phyloP scores from a whole-genome alignment of 2,888 invertebrate genomes.

The Tromatobia lineatoria region DNA sequence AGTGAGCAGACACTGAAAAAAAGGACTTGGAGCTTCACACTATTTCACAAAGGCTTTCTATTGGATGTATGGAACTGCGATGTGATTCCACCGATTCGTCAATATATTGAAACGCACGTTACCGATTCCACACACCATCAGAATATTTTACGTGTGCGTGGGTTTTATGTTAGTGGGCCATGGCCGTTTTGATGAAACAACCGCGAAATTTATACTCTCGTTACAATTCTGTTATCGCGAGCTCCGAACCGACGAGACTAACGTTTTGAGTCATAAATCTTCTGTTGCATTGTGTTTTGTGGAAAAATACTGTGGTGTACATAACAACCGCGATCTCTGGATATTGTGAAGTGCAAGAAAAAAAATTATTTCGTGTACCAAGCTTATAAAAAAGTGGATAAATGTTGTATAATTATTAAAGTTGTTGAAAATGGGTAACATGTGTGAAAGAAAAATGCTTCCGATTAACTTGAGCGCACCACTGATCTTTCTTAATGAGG shows the following conservation, averaged over 20 bases:
- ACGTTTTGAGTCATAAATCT: conserved; percentile 42
- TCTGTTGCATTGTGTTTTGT: conserved; percentile 17
- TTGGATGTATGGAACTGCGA: not conserved
- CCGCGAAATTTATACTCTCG: conserved; percentile 70
- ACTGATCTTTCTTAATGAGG: no score
- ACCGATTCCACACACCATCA: conserved; percentile 31
- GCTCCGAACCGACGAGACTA: conserved; percentile 24
- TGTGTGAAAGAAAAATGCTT: no score
- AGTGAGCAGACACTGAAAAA: not conserved
- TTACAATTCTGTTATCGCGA: conserved; percentile 69
- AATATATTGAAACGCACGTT: conserved; percentile 47
- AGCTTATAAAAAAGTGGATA: no score
- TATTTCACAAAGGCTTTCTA: not conserved
- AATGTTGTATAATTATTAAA: no score
- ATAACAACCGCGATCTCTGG: not conserved
- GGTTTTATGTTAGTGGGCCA: not conserved
- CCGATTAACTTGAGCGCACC: no score
- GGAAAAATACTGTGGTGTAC: not conserved
- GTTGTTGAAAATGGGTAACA: no score
- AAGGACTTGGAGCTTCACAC: not conserved
- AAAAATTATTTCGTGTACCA: not conserved
- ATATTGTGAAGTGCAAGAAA: not conserved
- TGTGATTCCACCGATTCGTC: conserved; percentile 37
- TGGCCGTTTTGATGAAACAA: conserved; percentile 54
- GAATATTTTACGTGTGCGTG: not conserved